phyloP scores from a whole-genome alignment of 2,888 invertebrate genomes.

The Cremastinae sp. region DNA sequence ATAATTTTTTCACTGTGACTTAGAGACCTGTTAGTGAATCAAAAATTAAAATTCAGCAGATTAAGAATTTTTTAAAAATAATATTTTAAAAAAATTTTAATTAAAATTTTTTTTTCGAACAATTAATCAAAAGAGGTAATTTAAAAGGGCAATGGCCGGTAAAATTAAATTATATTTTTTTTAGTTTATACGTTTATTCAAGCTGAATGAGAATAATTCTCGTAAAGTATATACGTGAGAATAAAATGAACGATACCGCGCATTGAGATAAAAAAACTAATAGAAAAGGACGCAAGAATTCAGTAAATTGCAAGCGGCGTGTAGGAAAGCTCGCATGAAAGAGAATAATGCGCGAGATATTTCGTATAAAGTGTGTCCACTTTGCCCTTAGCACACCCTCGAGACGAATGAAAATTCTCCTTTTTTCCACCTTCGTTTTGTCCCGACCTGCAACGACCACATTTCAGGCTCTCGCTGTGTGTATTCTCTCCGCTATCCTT shows the following conservation, averaged over 20 bases:
- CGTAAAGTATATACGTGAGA: conserved; percentile 1
- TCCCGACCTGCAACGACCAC: conserved; percentile 43
- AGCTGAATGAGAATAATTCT: conserved; percentile 14
- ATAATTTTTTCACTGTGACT: no score
- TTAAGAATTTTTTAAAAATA: neutral
- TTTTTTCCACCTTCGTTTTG: conserved; percentile 23
- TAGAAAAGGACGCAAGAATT: conserved; percentile 17
- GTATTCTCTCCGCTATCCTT: conserved; percentile 5
- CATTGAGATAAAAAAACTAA: no score
- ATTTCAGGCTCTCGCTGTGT: conserved; percentile 44
- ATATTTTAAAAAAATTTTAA: neutral
- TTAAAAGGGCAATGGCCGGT: neutral
- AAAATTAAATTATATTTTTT: neutral
- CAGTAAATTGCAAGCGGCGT: conserved; percentile 12
- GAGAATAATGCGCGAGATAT: conserved; percentile 61
- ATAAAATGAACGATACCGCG: conserved; percentile 23
- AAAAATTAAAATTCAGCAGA: neutral
- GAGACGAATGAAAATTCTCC: conserved; percentile 61
- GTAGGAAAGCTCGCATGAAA: conserved; percentile 22
- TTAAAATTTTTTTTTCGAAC: neutral
- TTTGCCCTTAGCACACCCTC: conserved; percentile 56
- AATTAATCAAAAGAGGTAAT: neutral
- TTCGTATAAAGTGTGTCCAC: conserved; percentile 62
- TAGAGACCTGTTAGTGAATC: neutral
- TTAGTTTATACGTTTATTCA: neutral